A percentile compares a stretch with the other conserved stretches of the same genome.
Conservation (phyloP, 2,888 invertebrate species). For the Aporophyla lueneburgensis region DNA sequence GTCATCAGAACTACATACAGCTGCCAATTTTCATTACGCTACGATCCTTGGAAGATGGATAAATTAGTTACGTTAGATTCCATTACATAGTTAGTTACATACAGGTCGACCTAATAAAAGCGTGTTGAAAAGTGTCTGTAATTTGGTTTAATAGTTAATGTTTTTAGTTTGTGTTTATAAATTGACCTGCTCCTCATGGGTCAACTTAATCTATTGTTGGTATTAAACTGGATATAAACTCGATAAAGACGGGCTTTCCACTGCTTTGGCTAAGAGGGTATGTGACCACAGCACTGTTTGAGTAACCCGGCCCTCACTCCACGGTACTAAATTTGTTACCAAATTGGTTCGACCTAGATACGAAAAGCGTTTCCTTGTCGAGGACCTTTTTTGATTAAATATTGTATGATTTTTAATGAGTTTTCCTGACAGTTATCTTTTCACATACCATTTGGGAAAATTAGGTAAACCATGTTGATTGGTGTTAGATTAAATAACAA, state of each 20-base stretch:
- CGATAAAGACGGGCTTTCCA: slow-evolving; percentile 20
- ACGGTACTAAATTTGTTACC: slow-evolving; percentile 37
- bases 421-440: background rate
- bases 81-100: too few relatives aligned
- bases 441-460: background rate
- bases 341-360: slow-evolving; percentile 50
- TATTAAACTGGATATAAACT: slow-evolving; percentile 16
- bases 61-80: too few relatives aligned
- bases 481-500: background rate
- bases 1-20: too few relatives aligned
- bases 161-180: background rate
- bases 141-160: background rate
- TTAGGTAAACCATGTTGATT: background rate
- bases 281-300: slow-evolving; percentile 45
- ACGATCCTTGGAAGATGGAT: too few relatives aligned
- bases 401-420: slow-evolving; percentile 9
- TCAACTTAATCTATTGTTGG: slow-evolving; percentile 6
- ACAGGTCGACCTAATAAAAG: too few relatives aligned
- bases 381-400: slow-evolving; percentile 39
- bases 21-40: too few relatives aligned
- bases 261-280: slow-evolving; percentile 42
- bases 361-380: slow-evolving; percentile 11
- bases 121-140: background rate
- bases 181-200: background rate
- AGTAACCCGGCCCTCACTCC: slow-evolving; percentile 30